Percentiles rank a stretch among this genome's conserved stretches.
These are phyloP conservation scores for Panthera tigris DNA, from an alignment of 2,113 vertebrate species.

Conservation along the genomic window DNA sequence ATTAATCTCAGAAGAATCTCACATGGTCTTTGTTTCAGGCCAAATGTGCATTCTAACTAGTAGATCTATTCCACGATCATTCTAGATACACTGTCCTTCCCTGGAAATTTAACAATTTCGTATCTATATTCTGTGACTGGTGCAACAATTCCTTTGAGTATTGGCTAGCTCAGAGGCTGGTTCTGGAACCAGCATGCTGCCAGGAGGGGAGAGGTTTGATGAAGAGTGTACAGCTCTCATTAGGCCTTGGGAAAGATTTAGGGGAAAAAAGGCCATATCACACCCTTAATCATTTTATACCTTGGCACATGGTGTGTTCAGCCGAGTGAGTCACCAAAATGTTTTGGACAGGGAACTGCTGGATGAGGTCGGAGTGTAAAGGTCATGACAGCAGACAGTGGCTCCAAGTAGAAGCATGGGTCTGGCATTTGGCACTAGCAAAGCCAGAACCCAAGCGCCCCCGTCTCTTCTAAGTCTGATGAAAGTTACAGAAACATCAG, in stretches of 20 bases:
- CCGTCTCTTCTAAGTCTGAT: not conserved
- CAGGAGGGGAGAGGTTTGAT: not conserved
- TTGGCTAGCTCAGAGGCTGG: not conserved
- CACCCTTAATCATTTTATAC: not conserved
- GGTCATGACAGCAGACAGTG: not conserved
- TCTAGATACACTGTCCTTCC: not conserved
- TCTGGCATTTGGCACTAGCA: not conserved
- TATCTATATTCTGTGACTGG: not conserved
- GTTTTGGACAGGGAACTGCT: not conserved
- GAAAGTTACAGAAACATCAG: not conserved
- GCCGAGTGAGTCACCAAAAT: not conserved
- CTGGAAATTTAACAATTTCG: not conserved
- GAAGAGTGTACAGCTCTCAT: not conserved
- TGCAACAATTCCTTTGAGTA: not conserved
- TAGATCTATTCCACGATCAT: not conserved
- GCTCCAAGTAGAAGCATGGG: not conserved
- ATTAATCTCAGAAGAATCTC: not conserved
- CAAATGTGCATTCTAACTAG: not conserved
- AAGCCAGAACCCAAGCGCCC: not conserved
- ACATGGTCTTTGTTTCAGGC: not conserved
- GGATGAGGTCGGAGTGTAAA: not conserved
- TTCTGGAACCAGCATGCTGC: not conserved
- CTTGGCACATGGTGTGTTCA: not conserved
- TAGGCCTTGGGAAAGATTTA: not conserved
- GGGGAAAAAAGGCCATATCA: not conserved